A percentile compares a stretch with the other conserved stretches of the same genome.
Evolutionary conservation across 2,888 invertebrate genomes (phyloP).

Genomic region (Galeopsomyia nigrocyanea): DNA sequence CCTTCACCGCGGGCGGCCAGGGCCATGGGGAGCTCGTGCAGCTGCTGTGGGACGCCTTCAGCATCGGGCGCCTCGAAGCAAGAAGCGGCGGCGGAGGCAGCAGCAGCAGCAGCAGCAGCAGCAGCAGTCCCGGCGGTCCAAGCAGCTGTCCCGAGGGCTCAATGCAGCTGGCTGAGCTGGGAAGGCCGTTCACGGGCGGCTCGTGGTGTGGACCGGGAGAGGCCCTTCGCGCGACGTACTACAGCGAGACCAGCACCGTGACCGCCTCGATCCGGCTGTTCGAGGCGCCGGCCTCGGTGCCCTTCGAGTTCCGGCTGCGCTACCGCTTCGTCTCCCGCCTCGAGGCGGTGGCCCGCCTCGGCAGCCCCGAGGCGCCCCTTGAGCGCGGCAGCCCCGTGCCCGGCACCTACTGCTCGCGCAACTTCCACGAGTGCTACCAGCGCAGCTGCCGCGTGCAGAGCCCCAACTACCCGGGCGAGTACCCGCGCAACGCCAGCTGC

Average conservation of each 20-base stretch:
- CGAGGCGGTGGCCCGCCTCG: constrained; percentile 85
- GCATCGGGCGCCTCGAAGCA: constrained; percentile 83
- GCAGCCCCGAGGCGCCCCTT: constrained; percentile 80
- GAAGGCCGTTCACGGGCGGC: constrained; percentile 89
- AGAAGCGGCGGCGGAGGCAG: too few relatives aligned
- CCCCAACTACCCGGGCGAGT: constrained; percentile 92
- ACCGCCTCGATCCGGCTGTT: constrained; percentile 87
- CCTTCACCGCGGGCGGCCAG: constrained; percentile 91
- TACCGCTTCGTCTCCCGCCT: constrained; percentile 86
- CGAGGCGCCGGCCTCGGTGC: constrained; percentile 78
- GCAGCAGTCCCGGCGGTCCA: too few relatives aligned
- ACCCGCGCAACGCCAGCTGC: constrained; percentile 90
- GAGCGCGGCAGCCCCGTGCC: constrained; percentile 89
- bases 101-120: too few relatives aligned
- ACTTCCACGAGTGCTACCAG: constrained; percentile 88
- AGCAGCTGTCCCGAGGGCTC: constrained; percentile 85
- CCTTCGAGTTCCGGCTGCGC: constrained; percentile 84
- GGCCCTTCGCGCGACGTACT: constrained; percentile 80
- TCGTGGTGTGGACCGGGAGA: constrained; percentile 90
- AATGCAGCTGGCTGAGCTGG: constrained; percentile 88
- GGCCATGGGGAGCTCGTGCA: constrained; percentile 91
- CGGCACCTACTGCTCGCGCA: constrained; percentile 86
- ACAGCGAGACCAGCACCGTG: constrained; percentile 91
- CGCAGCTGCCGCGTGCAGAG: constrained; percentile 89
- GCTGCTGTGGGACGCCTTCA: constrained; percentile 90